Conservation (phyloP, 1,140 invertebrate genomes). For the Drosophila truncata region DNA sequence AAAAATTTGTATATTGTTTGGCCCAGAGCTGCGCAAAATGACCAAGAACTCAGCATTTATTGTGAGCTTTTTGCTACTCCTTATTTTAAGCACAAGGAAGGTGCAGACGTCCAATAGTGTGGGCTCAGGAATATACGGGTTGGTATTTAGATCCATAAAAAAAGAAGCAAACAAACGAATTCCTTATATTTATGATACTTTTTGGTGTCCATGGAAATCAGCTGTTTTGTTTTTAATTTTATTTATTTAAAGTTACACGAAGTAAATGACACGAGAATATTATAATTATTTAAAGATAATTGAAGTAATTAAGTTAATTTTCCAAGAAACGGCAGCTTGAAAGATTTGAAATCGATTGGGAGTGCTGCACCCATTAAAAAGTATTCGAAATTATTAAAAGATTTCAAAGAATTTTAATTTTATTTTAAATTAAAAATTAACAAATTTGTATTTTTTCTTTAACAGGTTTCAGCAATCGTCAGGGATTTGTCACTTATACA, state of each 20-base stretch:
- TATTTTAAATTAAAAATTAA: too few species aligned
- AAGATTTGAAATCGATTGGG: not conserved
- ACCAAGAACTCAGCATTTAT: conserved; percentile 15
- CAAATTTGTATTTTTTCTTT: conserved; percentile 1
- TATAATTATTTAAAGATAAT: too few species aligned
- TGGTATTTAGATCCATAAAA: conserved; percentile 18
- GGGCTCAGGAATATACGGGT: conserved; percentile 42
- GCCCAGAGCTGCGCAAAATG: conserved; percentile 16
- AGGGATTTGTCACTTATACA: conserved; percentile 91
- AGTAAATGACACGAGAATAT: not conserved
- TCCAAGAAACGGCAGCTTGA: not conserved
- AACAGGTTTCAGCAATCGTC: conserved; percentile 65
- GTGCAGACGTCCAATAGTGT: conserved; percentile 8
- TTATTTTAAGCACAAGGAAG: conserved; percentile 7
- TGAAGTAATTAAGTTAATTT: not conserved
- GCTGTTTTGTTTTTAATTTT: not conserved
- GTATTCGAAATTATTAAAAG: not conserved
- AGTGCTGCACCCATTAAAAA: not conserved
- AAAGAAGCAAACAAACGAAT: not conserved
- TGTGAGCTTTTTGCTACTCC: not conserved
- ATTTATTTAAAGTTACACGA: not conserved
- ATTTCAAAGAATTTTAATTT: too few species aligned
- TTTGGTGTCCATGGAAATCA: conserved; percentile 3
- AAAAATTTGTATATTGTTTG: not conserved
- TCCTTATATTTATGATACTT: not conserved